phyloP scores from a whole-genome alignment of 1,140 invertebrate species.

The Lordiphosa clarofinis region DNA sequence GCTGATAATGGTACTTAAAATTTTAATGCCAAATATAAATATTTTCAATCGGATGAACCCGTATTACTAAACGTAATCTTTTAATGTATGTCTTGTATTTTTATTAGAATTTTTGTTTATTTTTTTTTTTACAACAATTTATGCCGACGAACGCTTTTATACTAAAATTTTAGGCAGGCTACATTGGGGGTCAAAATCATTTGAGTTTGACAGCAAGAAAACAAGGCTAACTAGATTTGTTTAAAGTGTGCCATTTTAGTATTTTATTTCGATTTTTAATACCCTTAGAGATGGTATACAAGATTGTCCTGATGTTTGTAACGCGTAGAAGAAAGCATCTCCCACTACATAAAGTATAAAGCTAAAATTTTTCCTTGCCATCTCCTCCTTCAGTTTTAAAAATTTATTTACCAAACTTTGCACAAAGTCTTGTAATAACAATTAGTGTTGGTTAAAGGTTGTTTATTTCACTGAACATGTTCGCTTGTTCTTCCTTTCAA shows the following conservation, averaged over 20 bases:
- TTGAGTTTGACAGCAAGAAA: constrained; percentile 23
- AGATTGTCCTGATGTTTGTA: no score
- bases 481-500: no score
- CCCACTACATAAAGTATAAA: no score
- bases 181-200: constrained; percentile 8
- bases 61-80: constrained; percentile 26
- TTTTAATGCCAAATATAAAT: constrained; percentile 52
- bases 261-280: no score
- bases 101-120: constrained; percentile 50
- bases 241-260: neutral
- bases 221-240: constrained; percentile 30
- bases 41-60: constrained; percentile 4
- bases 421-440: no score
- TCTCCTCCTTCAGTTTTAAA: no score
- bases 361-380: no score
- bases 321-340: no score
- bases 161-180: constrained; percentile 34
- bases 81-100: constrained; percentile 36
- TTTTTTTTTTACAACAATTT: constrained; percentile 77
- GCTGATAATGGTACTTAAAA: constrained; percentile 35
- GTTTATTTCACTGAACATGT: no score
- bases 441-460: no score
- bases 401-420: no score
- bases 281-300: no score
- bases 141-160: constrained; percentile 64